Conservation (phyloP, 2,797 vertebrate genomes). For the Selene dorsalis region DNA sequence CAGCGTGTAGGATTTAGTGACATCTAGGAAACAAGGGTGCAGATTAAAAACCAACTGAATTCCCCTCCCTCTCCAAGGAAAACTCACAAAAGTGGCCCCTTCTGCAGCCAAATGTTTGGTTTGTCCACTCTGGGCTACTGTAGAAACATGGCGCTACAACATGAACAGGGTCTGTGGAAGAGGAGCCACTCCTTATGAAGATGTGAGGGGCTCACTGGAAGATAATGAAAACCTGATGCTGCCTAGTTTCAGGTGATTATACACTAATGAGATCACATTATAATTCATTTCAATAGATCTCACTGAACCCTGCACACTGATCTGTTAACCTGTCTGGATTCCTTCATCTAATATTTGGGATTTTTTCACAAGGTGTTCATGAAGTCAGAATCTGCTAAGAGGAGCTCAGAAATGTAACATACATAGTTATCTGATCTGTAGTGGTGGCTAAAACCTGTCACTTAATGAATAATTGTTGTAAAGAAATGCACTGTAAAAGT, state of each 20-base stretch:
- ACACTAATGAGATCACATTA: neutral
- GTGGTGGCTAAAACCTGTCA: conserved; percentile 84
- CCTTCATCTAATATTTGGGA: conserved; percentile 65
- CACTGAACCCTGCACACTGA: neutral
- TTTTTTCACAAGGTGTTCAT: conserved; percentile 73
- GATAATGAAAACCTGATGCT: neutral
- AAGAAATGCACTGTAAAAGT: conserved; percentile 89
- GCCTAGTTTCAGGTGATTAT: neutral
- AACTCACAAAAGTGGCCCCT: neutral
- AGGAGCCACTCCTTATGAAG: neutral
- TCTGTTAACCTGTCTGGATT: conserved; percentile 52
- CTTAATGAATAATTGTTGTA: conserved; percentile 86
- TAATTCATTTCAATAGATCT: too few relatives aligned
- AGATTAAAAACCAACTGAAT: neutral
- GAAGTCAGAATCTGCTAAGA: conserved; percentile 74
- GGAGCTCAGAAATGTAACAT: conserved; percentile 83
- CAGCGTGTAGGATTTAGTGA: neutral
- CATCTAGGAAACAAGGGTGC: neutral
- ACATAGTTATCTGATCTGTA: conserved; percentile 83
- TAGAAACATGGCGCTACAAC: neutral
- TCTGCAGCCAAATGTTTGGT: neutral
- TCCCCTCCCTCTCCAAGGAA: neutral
- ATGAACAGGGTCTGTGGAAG: neutral
- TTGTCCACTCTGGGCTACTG: neutral
- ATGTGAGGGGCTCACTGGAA: neutral